Base-by-base conservation (phyloP, 2,888 invertebrate genomes). In the Antitype chi region DNA sequence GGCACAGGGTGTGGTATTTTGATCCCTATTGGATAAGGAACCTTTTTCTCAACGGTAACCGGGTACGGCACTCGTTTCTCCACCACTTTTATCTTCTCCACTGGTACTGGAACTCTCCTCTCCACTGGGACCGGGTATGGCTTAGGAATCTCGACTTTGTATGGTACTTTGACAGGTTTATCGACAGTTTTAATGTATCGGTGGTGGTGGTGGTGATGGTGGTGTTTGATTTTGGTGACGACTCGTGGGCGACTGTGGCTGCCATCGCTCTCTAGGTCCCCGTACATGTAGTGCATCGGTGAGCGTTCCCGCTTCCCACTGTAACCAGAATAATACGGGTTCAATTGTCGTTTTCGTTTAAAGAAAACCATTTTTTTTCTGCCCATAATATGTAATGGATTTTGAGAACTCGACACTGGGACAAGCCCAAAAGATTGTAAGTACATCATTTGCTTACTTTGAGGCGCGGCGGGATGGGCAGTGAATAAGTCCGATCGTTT, bases 201-300 rank as follows among this genome's bases (percentile, higher is more conserved):
- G 89, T 97, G 97, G 89, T 97, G 97, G 90, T 97, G 97, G 88
- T 97, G 97, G 85, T 97, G 97, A 88, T 97, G 97, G 88, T 97
- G 97, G 87, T 97, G 97, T 90, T 97, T 97, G 87, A 97, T 92
- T 92, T 95, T 96, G 76, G 96, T 96, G 85, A 94, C 86, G 80
- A 93, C 90, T 77, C 90, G 92, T 57, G 93, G 90, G 69, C 89
- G 91, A 64, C 80, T 85, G 78, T 92, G 90, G 86, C 93, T 94
- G 71, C 88, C 93, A 78, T 94, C 94, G 63, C 91, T 86, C 72
- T 93, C 92, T 74, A 92, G 92, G 76, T 95, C 94, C 57, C 89
- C 91, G 78, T 91, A 88, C 79, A 83, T 81, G 86, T 90, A 87
- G 84, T 88, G 91, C 79, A 87, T 85, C 81, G 91, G 89, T 76